Percentiles rank a stretch among this genome's conserved stretches.
Evolutionary conservation across 2,797 vertebrate species (phyloP).

Genomic region (Brachymystax lenok): DNA sequence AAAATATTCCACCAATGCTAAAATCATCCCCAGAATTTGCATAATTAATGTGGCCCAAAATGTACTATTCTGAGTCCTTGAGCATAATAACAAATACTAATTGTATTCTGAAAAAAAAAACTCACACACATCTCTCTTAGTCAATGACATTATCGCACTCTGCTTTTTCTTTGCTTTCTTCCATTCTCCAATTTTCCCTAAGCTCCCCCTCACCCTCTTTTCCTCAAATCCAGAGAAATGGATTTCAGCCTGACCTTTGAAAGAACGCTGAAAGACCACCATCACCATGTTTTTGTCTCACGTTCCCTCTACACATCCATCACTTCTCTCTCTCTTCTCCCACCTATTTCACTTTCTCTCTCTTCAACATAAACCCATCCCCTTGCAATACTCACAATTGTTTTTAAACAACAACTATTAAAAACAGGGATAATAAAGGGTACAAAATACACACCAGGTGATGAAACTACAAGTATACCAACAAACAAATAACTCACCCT

Average conservation of each 20-base stretch:
- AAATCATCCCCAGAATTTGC: slow-evolving; percentile 45
- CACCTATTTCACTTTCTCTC: no score
- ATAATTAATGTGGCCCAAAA: slow-evolving; percentile 63
- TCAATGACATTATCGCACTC: background rate
- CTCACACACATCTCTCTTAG: background rate
- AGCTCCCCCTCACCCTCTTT: background rate
- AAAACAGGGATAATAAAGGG: no score
- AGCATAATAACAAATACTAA: slow-evolving; percentile 20
- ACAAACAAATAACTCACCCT: slow-evolving; percentile 82
- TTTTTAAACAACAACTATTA: no score
- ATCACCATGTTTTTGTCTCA: background rate
- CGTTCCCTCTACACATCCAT: background rate
- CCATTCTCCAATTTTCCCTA: background rate
- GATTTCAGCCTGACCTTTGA: slow-evolving; percentile 8
- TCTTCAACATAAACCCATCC: background rate
- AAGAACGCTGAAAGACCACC: background rate
- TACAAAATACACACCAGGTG: background rate
- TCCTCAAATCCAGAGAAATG: background rate
- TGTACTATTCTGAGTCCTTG: slow-evolving; percentile 36
- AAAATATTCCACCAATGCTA: slow-evolving; percentile 48
- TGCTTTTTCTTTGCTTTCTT: background rate
- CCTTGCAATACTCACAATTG: no score
- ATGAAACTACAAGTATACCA: background rate
- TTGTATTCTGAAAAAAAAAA: slow-evolving; percentile 16
- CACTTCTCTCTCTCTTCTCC: background rate